phyloP scores from a whole-genome alignment of 2,888 invertebrate genomes.

The Epinotia ramella region DNA sequence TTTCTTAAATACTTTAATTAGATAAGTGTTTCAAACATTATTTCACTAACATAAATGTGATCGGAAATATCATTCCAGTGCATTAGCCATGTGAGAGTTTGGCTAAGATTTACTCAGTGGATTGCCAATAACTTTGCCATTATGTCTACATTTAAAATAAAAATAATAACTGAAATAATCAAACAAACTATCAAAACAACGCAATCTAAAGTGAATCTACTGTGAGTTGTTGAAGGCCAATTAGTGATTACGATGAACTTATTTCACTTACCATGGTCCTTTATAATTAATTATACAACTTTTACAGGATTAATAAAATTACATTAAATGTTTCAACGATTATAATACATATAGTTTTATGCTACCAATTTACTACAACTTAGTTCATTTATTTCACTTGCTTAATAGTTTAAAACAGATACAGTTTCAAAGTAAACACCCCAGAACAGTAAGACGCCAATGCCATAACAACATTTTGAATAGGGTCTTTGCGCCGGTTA shows the following conservation, averaged over 20 bases:
- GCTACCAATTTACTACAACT: conserved; percentile 25
- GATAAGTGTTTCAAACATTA: conserved; percentile 5
- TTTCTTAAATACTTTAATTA: neutral
- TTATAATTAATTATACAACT: conserved; percentile 18
- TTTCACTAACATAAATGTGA: conserved; percentile 15
- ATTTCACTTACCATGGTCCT: conserved; percentile 49
- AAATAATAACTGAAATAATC: conserved; percentile 50
- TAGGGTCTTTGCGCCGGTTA: neutral
- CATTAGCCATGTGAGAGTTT: conserved; percentile 64
- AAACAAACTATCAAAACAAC: conserved; percentile 56
- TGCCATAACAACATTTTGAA: neutral
- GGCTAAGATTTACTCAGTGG: conserved; percentile 56
- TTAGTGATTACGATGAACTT: conserved; percentile 42
- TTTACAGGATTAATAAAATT: conserved; percentile 27
- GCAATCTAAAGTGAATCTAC: conserved; percentile 54
- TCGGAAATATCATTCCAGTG: conserved; percentile 53
- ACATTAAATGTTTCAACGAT: conserved; percentile 21
- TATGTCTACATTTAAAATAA: conserved; percentile 71
- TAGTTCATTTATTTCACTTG: conserved; percentile 8
- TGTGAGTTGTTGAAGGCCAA: conserved; percentile 45
- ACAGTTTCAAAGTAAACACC: conserved; percentile 9
- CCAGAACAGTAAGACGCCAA: conserved; percentile 6
- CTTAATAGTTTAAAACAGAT: conserved; percentile 13
- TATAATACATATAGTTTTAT: conserved; percentile 26
- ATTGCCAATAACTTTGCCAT: conserved; percentile 66